Evolutionary conservation across 2,113 vertebrate genomes (phyloP), one percentile per base, ranked within the genome.

Genomic region (Chionodraco myersi): DNA sequence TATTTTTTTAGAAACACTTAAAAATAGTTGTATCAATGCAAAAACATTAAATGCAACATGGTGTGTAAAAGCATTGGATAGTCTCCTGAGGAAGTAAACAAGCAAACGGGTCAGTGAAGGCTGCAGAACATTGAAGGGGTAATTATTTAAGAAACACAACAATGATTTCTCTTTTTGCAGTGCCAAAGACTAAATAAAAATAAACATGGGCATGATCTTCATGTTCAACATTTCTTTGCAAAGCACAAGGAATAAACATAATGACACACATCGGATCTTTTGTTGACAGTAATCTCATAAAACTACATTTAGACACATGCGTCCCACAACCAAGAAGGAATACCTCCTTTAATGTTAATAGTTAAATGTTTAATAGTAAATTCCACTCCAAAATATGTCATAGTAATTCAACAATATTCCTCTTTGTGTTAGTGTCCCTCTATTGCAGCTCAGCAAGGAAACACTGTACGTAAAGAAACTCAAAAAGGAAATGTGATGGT

Each of bases 51-150:
- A 74, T 18, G 15, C 47, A 62, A 56, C 11, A 36, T 4, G 23
- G 59, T 59, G 49, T 74, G 69, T 67, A 60, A 56, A 88, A 83
- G 64, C 41, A 48, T 23, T 48, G 52, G 44, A 63, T 75, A 14
- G 60, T 72, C 69, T 83, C 80, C 75, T 87, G 75, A 83, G 84
- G 74, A 62, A 48, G 47, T 80, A 51, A 58, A 72, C 71, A 53
- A 62, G 18, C 47, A 48, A 59, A 72, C 60, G 59, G 11, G 26
- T 70, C 65, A 60, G 71, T n/a, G 36, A 48, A 12, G 12, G 72
- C 9, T 21, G 63, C 58, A 53, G 52, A 7, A 47, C 49, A 80
- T 52, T 58, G 62, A 65, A 51, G 21, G n/a, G 23, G n/a, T 6
- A 41, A 8, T 49, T 71, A 9, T 44, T 61, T 54, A 21, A 30